Conservation (phyloP, 23 tunicate species). For the Clavelina lepadiformis region DNA sequence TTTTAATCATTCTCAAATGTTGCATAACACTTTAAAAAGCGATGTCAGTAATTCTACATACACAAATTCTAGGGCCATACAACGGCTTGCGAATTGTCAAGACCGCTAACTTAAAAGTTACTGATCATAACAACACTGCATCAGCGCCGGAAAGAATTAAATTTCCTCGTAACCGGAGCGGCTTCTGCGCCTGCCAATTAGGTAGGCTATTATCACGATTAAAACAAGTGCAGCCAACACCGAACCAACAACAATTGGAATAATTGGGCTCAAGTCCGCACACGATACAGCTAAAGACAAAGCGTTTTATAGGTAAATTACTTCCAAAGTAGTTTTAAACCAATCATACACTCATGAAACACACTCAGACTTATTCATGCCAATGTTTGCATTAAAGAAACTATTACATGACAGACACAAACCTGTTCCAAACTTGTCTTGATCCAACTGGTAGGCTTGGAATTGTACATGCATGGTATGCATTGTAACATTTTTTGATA, state of each 20-base stretch:
- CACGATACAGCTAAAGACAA: too few relatives aligned
- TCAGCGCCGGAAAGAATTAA: slow-evolving; percentile 9
- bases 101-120: too few relatives aligned
- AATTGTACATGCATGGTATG: slow-evolving; percentile 46
- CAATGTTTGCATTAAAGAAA: too few relatives aligned
- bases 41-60: too few relatives aligned
- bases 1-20: too few relatives aligned
- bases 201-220: slow-evolving; percentile 77
- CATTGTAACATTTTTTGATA: slow-evolving; percentile 41
- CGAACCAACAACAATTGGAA: slow-evolving; percentile 91
- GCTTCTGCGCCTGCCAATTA: slow-evolving; percentile 75
- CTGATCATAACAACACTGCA: background rate
- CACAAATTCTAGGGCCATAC: too few relatives aligned
- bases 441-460: slow-evolving; percentile 49
- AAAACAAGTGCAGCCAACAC: slow-evolving; percentile 75
- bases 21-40: too few relatives aligned
- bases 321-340: too few relatives aligned
- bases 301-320: too few relatives aligned
- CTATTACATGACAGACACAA: background rate
- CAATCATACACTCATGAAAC: too few relatives aligned
- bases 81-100: too few relatives aligned
- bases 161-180: slow-evolving; percentile 88
- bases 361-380: too few relatives aligned
- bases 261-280: slow-evolving; percentile 75
- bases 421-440: slow-evolving; percentile 71